These are phyloP conservation scores for Phaethon lepturus DNA, from an alignment of 2,113 vertebrate species.

Conservation along the genomic window DNA sequence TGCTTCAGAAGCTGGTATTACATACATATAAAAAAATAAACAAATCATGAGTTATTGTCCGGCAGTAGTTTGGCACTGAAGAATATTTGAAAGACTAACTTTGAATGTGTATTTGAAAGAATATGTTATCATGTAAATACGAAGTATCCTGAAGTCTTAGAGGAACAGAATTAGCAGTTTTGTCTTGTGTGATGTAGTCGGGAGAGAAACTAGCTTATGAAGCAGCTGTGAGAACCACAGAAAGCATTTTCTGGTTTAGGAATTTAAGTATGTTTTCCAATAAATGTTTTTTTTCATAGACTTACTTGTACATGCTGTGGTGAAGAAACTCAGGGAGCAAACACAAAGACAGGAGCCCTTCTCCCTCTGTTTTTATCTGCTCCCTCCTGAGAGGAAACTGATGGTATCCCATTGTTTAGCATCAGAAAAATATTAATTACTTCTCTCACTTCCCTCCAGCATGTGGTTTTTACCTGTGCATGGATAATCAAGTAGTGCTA, in stretches of 20 bases:
- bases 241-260: not conserved
- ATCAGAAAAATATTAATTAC: not conserved
- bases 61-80: not conserved
- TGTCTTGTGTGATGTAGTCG: rapidly evolving
- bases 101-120: not conserved
- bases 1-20: slow-evolving; percentile 13
- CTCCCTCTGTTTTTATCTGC: not conserved
- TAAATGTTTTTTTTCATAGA: not conserved
- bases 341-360: not conserved
- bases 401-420: not conserved
- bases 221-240: not conserved
- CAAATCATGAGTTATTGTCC: not conserved
- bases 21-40: not conserved
- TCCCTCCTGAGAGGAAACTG: not conserved
- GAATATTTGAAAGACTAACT: not conserved
- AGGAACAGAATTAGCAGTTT: not conserved
- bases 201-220: not conserved
- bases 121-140: not conserved
- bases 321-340: not conserved
- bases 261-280: not conserved
- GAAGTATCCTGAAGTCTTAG: not conserved
- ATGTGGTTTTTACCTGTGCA: not conserved
- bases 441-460: not conserved
- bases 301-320: not conserved
- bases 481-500: not conserved